These are phyloP conservation scores for Gymnocephalus cernua DNA, from an alignment of 2,113 vertebrate species.

Conservation along the genomic window DNA sequence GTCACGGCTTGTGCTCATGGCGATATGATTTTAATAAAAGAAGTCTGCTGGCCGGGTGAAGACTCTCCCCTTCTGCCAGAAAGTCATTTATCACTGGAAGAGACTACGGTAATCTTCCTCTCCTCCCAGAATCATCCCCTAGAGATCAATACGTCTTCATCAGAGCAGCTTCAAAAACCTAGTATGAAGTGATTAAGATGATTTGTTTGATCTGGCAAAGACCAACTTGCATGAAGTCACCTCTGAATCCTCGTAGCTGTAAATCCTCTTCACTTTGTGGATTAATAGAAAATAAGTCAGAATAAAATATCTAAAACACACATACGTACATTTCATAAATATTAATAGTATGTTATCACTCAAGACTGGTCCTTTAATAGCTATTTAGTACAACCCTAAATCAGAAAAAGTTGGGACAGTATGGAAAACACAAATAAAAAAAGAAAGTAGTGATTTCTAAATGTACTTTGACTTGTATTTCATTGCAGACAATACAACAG, in stretches of 20 bases:
- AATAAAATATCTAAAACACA: constrained; percentile 15
- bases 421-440: too few relatives aligned
- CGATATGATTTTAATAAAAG: not conserved
- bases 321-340: not conserved
- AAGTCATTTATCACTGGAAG: constrained; percentile 27
- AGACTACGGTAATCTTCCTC: constrained; percentile 16
- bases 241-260: not conserved
- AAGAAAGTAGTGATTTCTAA: too few relatives aligned
- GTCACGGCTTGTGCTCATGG: not conserved
- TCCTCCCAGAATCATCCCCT: constrained; percentile 28
- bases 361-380: not conserved
- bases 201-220: constrained; percentile 38
- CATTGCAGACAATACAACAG: too few relatives aligned
- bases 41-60: constrained; percentile 1
- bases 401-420: too few relatives aligned
- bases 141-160: constrained; percentile 57
- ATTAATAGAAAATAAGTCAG: constrained; percentile 14
- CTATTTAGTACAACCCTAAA: too few relatives aligned
- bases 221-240: constrained; percentile 4
- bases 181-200: constrained; percentile 2
- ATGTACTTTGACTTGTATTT: too few relatives aligned
- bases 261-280: constrained; percentile 35
- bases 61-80: constrained; percentile 17
- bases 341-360: not conserved
- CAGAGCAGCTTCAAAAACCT: constrained; percentile 22